Base-by-base conservation (phyloP, 2,888 invertebrate species). In the Boloria euphrosyne region DNA sequence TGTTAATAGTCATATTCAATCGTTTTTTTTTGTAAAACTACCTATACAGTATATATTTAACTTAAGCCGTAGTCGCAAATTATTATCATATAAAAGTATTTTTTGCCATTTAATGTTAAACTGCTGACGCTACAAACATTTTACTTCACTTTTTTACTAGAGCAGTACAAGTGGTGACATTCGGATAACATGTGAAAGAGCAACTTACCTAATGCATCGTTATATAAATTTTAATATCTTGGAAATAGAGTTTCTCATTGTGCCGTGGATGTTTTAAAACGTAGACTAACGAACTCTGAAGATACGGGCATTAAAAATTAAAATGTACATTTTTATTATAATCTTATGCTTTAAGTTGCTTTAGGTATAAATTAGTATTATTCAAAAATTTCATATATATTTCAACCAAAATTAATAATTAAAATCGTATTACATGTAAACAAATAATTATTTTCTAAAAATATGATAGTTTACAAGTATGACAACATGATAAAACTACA, bases 131-230 rank as follows among this genome's bases (percentile, higher is more conserved):
- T 65, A 60, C 65, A 13, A 38, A 18, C 22, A 55, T 63, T 63
- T 54, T 27, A 22, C 54, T 60, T 60, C 38, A 43, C 38, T 65
- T 65, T n/a, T 65, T 65, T 50, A 54, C 54, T 60, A 65, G 54
- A 49, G 54, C 49, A 38, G 60, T 54, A 54, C 54, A 38, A 65
- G 65, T 65, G 60, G 65, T 53, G 59, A 65, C 60, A 65, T 65
- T 65, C 49, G 54, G 47, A 49, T 54, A 43, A 31, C 65, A 59
- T 65, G 54, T 38, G 54, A 65, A 65, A 60, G 65, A 65, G 54
- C 65, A 65, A 46, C 47, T 38, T 46, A 18, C 22, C 17, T 51
- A 57, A 49, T 54, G 60, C 49, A 47, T 65, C 17, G 22, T 54
- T 62, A 46, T 62, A 60, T 60, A 22, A 17, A 49, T 47, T 27